Evolutionary conservation across 2,888 invertebrate species (phyloP).

Genomic region (Calephelis perditalis): DNA sequence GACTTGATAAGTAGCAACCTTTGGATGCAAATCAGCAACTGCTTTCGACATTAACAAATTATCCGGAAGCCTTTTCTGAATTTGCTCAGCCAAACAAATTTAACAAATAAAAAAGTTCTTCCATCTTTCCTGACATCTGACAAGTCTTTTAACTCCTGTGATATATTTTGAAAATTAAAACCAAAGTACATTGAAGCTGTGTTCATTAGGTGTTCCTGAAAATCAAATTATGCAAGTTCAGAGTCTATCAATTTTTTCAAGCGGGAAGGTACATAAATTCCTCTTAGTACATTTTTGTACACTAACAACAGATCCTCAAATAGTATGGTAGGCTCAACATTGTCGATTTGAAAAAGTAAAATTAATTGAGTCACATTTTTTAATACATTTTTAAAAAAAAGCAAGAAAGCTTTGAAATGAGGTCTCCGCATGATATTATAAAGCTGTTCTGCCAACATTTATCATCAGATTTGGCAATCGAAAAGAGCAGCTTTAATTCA

Average conservation of each 20-base stretch:
- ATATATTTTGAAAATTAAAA: neutral
- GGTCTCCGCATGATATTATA: too few relatives aligned
- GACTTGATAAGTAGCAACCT: conserved; percentile 20
- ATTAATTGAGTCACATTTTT: too few relatives aligned
- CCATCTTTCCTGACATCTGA: conserved; percentile 11
- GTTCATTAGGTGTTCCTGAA: conserved; percentile 33
- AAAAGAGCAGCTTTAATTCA: too few relatives aligned
- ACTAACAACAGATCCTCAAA: conserved; percentile 26
- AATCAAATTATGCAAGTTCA: conserved; percentile 29
- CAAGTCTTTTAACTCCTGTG: neutral
- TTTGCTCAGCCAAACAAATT: conserved; percentile 1
- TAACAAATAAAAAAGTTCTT: conserved; percentile 5
- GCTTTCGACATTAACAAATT: conserved; percentile 20
- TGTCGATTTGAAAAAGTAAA: neutral
- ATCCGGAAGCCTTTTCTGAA: neutral
- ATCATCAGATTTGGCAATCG: too few relatives aligned
- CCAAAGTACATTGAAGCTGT: neutral
- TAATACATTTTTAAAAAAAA: too few relatives aligned
- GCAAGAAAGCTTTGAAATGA: conserved; percentile 26
- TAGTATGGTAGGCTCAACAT: conserved; percentile 19
- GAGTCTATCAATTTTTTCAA: conserved; percentile 7
- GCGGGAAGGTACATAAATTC: neutral
- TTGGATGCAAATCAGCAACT: conserved; percentile 23
- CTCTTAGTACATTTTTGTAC: neutral
- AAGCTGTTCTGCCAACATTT: too few relatives aligned